phyloP scores from a whole-genome alignment of 2,888 invertebrate species.

The Ophion obscuratus region DNA sequence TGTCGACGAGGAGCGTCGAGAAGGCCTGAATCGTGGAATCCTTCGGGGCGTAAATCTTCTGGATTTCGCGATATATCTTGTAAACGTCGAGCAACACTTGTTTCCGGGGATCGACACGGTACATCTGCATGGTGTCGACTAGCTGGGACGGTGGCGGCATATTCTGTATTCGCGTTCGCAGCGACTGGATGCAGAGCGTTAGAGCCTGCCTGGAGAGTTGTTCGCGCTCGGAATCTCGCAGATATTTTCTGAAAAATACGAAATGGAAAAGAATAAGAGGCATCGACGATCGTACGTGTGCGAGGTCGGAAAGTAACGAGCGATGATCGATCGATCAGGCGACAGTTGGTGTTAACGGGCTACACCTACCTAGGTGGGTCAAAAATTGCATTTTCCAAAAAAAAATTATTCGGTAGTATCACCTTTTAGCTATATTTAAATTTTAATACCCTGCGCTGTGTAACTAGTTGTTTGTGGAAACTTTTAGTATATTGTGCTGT shows the following conservation, averaged over 20 bases:
- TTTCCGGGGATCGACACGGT: constrained; percentile 80
- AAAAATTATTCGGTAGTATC: too few relatives aligned
- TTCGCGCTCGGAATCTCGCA: constrained; percentile 93
- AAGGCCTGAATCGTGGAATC: constrained; percentile 85
- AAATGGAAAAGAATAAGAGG: neutral
- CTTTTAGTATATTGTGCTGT: too few relatives aligned
- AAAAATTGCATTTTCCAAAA: too few relatives aligned
- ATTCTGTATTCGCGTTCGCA: constrained; percentile 87
- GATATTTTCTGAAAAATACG: constrained; percentile 88
- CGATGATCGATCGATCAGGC: too few relatives aligned
- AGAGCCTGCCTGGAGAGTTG: constrained; percentile 92
- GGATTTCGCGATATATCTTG: constrained; percentile 89
- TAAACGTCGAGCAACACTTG: constrained; percentile 87
- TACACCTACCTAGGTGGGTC: too few relatives aligned
- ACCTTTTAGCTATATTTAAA: too few relatives aligned
- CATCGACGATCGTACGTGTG: neutral
- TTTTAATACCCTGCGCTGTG: too few relatives aligned
- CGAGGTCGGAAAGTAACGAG: too few relatives aligned
- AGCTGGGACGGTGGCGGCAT: constrained; percentile 78
- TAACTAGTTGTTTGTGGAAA: too few relatives aligned
- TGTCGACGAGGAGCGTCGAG: constrained; percentile 88
- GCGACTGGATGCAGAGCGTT: constrained; percentile 89
- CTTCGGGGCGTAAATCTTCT: constrained; percentile 87
- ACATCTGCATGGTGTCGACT: constrained; percentile 72
- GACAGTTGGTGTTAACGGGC: too few relatives aligned